These are phyloP conservation scores for Trididemnum clinides DNA, from an alignment of 23 tunicate genomes.

Conservation along the genomic window DNA sequence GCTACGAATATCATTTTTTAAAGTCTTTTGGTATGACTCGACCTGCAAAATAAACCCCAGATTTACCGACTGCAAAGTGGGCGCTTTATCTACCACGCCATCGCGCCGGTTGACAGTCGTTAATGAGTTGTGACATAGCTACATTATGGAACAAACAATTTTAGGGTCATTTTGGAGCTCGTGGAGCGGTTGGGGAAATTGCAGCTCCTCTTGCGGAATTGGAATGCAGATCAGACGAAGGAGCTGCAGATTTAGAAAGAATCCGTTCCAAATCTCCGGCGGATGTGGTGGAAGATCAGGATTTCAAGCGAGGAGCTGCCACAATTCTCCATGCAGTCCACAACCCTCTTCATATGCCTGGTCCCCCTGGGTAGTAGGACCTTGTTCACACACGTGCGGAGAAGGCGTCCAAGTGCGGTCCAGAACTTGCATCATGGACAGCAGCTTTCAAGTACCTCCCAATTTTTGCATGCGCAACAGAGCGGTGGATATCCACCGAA, in stretches of 20 bases:
- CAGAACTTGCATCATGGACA: not conserved
- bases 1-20: too few species aligned
- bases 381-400: constrained; percentile 7
- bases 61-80: too few species aligned
- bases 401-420: not conserved
- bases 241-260: not conserved
- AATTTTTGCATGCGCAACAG: not conserved
- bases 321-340: not conserved
- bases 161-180: not conserved
- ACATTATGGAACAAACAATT: too few species aligned
- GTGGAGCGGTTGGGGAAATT: not conserved
- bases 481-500: not conserved
- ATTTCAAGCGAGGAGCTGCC: not conserved
- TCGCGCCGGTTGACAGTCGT: too few species aligned
- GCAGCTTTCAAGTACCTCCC: not conserved
- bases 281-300: not conserved
- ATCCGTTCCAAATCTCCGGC: not conserved
- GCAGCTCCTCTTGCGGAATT: not conserved
- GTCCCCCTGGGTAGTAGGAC: not conserved
- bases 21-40: too few species aligned
- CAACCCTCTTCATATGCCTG: not conserved
- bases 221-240: not conserved
- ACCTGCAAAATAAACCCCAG: too few species aligned
- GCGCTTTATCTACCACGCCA: too few species aligned
- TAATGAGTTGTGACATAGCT: too few species aligned